phyloP scores from a whole-genome alignment of 2,113 vertebrate species.

The Dasypus novemcinctus region DNA sequence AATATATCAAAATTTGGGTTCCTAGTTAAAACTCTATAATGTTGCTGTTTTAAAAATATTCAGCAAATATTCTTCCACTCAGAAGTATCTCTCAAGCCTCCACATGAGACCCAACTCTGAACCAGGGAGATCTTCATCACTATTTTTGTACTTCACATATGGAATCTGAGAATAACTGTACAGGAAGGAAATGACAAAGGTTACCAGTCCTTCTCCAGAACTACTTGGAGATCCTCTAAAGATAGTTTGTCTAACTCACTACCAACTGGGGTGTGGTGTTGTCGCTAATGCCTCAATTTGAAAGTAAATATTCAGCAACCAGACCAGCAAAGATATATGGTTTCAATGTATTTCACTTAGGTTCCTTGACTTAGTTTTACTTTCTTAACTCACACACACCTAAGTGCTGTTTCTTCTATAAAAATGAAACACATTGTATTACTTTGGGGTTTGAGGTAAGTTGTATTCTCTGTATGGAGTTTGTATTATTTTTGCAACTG shows the following conservation, averaged over 20 bases:
- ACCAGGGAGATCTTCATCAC: conserved; percentile 25
- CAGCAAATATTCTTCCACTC: not conserved
- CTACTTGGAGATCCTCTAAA: not conserved
- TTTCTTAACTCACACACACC: not conserved
- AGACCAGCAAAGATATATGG: not conserved
- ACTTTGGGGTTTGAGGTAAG: no score
- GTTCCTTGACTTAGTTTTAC: not conserved
- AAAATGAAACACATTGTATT: not conserved
- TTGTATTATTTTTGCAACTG: no score
- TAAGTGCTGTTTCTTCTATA: not conserved
- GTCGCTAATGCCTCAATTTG: not conserved
- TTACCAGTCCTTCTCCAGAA: conserved; percentile 22
- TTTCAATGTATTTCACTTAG: not conserved
- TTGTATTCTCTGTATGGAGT: no score
- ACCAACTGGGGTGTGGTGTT: not conserved
- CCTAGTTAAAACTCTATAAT: not conserved
- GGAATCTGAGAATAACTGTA: conserved; percentile 51
- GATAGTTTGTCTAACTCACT: not conserved
- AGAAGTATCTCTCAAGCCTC: not conserved
- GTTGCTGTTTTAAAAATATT: conserved; percentile 19
- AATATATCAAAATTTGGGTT: not conserved
- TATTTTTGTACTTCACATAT: conserved; percentile 45
- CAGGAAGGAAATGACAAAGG: conserved; percentile 45
- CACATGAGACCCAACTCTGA: not conserved
- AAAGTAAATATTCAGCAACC: not conserved